Evolutionary conservation across 2,888 invertebrate genomes (phyloP), one percentile per base, ranked within the genome.

Genomic region (Patella caerulea): DNA sequence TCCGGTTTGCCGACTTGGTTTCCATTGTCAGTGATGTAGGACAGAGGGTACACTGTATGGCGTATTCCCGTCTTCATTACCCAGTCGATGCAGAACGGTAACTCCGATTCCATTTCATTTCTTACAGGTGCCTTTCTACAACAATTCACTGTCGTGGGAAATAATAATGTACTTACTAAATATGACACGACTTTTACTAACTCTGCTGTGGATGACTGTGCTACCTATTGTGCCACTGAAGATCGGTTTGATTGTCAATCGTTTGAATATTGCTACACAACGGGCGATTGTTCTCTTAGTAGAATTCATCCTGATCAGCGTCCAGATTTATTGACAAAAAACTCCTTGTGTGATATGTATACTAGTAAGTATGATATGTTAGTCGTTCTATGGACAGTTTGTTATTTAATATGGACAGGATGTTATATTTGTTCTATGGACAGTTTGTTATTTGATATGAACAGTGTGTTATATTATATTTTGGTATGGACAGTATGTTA

Each of bases 171-270:
- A 11, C 73, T 81, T n/a, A 52, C 75, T 14, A 76, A 75, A 12
- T 56, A 73, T 12, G 79, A 78, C 19, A 71, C 76, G 24, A 75
- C 76, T 73, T 73, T 84, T 17, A 59, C 75, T 24, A 84, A 85
- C 24, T 24, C 87, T 53, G 85, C 88, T 1, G 87, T 88, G 5
- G 88, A 88, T 74, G 86, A 88, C 75, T 88, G 88, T 74, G 87
- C 87, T 3, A 76, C 83, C 0, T 73, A 82, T 9, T 88, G 88
- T 79, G 77, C 86, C n/a, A 71, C 75, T 0, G 83, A 85, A 45
- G 65, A 79, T 12, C 76, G 76, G 0, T 83, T 85, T 65, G 82
- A 83, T 73, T 88, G 88, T 74, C 80, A 84, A 73, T 83, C 85
- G 11, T 88, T 87, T 77, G 83, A 83, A 73, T 87, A 86, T 78